Conservation (phyloP, 2,888 invertebrate species). For the Drosophila longiperda region DNA sequence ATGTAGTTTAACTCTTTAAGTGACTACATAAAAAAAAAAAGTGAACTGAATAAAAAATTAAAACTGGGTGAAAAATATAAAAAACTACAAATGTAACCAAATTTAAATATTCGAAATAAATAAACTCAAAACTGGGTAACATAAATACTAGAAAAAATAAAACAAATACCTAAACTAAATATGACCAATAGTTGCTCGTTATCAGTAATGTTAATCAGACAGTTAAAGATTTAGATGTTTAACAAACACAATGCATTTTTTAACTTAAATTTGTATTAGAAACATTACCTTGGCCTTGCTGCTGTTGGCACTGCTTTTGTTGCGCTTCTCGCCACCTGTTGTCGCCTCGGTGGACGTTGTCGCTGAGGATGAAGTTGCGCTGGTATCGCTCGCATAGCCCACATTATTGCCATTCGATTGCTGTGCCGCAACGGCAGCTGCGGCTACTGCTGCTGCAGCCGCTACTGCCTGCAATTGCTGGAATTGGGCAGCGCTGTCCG, state of each 20-base stretch:
- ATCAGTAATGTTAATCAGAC: neutral
- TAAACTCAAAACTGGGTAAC: neutral
- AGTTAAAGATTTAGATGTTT: neutral
- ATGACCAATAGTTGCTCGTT: neutral
- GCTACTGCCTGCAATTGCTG: slow-evolving; percentile 65
- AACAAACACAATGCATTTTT: neutral
- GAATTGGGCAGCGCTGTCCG: slow-evolving; percentile 67
- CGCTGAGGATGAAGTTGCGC: slow-evolving; percentile 72
- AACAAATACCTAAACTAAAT: neutral
- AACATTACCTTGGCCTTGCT: slow-evolving; percentile 85
- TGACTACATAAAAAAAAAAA: neutral
- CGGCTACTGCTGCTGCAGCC: slow-evolving; percentile 49
- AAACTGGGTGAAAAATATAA: neutral
- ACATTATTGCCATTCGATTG: slow-evolving; percentile 70
- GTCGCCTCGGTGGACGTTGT: slow-evolving; percentile 69
- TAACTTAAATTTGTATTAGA: neutral
- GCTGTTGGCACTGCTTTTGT: slow-evolving; percentile 81
- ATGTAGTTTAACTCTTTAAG: neutral
- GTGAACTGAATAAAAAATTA: neutral
- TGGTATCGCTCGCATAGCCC: slow-evolving; percentile 72
- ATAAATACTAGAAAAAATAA: neutral
- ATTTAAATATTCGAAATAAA: neutral
- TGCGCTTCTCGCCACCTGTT: slow-evolving; percentile 61
- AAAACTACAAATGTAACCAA: neutral
- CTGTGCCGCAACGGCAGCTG: slow-evolving; percentile 33